Evolutionary conservation across 1,140 invertebrate genomes (phyloP).

Genomic region (Diachasmimorpha longicaudata): DNA sequence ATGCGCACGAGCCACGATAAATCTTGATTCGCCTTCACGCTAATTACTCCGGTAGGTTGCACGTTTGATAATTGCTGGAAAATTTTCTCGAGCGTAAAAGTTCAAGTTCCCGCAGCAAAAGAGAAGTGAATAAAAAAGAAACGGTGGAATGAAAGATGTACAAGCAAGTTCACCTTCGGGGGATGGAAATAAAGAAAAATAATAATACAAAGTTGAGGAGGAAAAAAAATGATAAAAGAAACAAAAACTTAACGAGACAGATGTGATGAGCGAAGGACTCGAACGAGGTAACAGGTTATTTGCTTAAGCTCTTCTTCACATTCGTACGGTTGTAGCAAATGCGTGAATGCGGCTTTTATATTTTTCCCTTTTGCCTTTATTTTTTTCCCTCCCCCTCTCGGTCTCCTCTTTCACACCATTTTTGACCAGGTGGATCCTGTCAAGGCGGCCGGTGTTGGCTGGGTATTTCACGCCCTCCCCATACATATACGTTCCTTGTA

Average conservation of each 20-base stretch:
- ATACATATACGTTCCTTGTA: constrained; percentile 5
- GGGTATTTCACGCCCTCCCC: constrained; percentile 9
- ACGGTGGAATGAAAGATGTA: neutral
- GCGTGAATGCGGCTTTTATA: constrained; percentile 30
- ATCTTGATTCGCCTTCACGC: constrained; percentile 48
- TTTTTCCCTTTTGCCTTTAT: neutral
- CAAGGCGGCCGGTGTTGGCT: constrained; percentile 16
- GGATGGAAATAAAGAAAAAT: neutral
- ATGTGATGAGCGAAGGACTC: constrained; percentile 18
- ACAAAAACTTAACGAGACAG: constrained; percentile 30
- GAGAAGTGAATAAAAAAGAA: constrained; percentile 11
- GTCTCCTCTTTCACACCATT: neutral
- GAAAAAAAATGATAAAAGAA: neutral
- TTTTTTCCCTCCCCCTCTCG: neutral
- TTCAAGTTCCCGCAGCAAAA: constrained; percentile 25
- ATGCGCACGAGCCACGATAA: constrained; percentile 35
- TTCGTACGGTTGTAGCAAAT: constrained; percentile 14
- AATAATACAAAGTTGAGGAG: neutral
- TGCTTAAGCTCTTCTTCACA: constrained; percentile 26
- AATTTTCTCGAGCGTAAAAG: constrained; percentile 41
- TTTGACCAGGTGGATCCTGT: constrained; percentile 41
- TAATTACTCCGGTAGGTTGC: constrained; percentile 49
- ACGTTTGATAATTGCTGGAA: constrained; percentile 43
- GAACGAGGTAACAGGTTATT: constrained; percentile 41
- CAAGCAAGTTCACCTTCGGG: neutral